Evolutionary conservation across 2,888 invertebrate species (phyloP).

Genomic region (Aspidapion aeneum): DNA sequence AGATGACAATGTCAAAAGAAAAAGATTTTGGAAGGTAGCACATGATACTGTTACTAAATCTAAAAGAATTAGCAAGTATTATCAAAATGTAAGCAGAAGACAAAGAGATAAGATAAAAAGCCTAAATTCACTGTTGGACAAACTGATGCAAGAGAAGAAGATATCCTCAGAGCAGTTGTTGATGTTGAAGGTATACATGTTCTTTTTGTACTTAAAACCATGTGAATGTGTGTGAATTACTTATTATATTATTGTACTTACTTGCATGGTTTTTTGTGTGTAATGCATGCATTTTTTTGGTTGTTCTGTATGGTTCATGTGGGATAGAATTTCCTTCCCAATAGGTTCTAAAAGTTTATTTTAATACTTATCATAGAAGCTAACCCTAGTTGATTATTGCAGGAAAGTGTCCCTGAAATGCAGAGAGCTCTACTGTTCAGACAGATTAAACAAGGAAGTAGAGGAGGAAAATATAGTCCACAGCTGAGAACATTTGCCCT

Average conservation of each 20-base stretch:
- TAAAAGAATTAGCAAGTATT: constrained; percentile 11
- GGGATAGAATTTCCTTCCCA: not conserved
- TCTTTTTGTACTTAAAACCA: not conserved
- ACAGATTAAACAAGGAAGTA: constrained; percentile 1
- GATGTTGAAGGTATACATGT: constrained; percentile 3
- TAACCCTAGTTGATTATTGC: not conserved
- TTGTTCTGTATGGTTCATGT: not conserved
- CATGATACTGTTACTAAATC: constrained; percentile 7
- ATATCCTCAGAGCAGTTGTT: not conserved
- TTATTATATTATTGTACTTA: not conserved
- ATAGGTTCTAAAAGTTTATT: not conserved
- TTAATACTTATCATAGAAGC: not conserved
- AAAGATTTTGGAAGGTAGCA: constrained; percentile 11
- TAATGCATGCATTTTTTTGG: not conserved
- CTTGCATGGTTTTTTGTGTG: not conserved
- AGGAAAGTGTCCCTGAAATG: constrained; percentile 6
- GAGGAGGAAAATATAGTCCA: constrained; percentile 21
- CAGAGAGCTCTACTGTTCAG: constrained; percentile 4
- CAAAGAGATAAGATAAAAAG: constrained; percentile 4
- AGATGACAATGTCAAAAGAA: not conserved
- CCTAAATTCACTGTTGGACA: not conserved
- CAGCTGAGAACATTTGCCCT: constrained; percentile 24
- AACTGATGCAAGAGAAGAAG: constrained; percentile 4
- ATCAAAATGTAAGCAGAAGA: constrained; percentile 9
- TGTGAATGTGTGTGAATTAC: no score